These are phyloP conservation scores for Ligdia adustata DNA, from an alignment of 2,888 invertebrate genomes.

Conservation along the genomic window DNA sequence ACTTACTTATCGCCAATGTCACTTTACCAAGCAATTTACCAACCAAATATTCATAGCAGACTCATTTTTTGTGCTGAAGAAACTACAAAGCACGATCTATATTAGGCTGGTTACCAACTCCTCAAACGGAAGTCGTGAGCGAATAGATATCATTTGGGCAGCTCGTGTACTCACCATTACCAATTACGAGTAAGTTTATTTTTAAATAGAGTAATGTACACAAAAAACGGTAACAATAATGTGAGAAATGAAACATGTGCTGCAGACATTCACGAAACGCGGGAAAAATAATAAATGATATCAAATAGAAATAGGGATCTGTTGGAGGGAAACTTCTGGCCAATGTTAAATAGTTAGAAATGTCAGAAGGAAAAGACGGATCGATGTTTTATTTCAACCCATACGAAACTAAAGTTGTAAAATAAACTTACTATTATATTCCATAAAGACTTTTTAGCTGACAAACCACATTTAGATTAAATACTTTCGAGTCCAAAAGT, in stretches of 20 bases:
- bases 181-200: conserved; percentile 35
- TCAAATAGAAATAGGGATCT: not conserved
- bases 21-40: no score
- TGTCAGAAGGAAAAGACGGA: no score
- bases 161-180: conserved; percentile 19
- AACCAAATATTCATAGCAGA: no score
- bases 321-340: not conserved
- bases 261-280: conserved; percentile 20
- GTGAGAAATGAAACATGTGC: conserved; percentile 37
- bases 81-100: conserved; percentile 5
- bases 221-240: conserved; percentile 27
- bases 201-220: conserved; percentile 23
- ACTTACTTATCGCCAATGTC: no score
- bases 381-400: no score
- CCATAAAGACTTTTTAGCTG: no score
- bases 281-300: conserved; percentile 10
- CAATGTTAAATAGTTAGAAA: no score
- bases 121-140: conserved; percentile 42
- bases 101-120: conserved; percentile 39
- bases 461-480: no score
- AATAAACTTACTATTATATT: no score
- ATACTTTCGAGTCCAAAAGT: no score
- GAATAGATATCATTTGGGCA: conserved; percentile 26
- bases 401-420: no score
- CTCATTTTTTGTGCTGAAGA: no score